Base-by-base conservation (phyloP, 2,888 invertebrate species). In the Caenorhabditis zanzibari region DNA sequence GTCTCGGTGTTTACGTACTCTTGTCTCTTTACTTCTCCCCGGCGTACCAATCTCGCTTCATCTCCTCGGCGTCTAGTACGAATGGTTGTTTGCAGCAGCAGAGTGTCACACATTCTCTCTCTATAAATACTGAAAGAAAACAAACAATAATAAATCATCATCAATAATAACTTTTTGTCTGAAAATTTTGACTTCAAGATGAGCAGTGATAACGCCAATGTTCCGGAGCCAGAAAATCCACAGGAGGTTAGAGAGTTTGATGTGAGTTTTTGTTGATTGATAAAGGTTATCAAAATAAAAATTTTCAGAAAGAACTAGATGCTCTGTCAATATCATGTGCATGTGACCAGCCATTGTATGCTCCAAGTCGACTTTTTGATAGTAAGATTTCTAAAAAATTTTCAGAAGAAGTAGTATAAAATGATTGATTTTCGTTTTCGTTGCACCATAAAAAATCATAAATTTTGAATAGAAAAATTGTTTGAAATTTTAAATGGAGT, bases 61-160 rank as follows among this genome's bases (percentile, higher is more conserved):
- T 64, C 74, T 52, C 76, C 54, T n/a, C n/a, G n/a, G 38, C 12
- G 49, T 49, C 68, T 79, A 79, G 52, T 71, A 79, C 79, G 49
- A 79, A 63, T 77, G 68, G 61, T 71, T 79, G 71, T 71, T 71
- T 71, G 79, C 79, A n/a, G n/a, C n/a, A n/a, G n/a, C n/a, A 69
- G 79, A 47, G 76, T 63, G 64, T 63, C 61, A 49, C 69, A 59
- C 44, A 69, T 71, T 64, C 63, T 56, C 64, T 79, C 71, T 61
- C 58, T 69, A 63, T 63, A 61, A 59, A 52, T 63, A 69, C 14
- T 10, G 22, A 54, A 26, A n/a, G 12, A 69, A 52, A 35, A 52
- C 56, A 75, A 68, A 44, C 47, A 56, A 32, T 35, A 41, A 35
- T 16, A 49, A 19, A 49, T 26, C 38, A 38, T 38, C 12, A 12